Evolutionary conservation across 2,888 invertebrate species (phyloP), one percentile per base, ranked within the genome.

Genomic region (Eurytoma adleriae): DNA sequence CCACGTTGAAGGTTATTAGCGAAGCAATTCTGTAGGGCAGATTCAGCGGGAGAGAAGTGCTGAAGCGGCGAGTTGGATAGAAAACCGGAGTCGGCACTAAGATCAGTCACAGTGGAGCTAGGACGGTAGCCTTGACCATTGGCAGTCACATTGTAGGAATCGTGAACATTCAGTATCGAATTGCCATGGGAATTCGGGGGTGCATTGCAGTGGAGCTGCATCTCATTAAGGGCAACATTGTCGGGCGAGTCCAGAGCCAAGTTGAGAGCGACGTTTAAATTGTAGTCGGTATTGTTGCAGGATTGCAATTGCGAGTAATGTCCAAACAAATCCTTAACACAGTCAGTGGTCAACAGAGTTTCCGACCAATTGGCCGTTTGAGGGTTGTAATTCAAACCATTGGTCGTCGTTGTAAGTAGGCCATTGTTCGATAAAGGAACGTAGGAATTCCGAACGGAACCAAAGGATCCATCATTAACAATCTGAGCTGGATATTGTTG

Each of bases 1-100:
- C 84, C 79, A 16, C 88, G 87, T 40, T 86, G 86, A 71, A 87
- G 85, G 82, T 87, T 87, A 74, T 82, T 87, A 24, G 85, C 81
- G 48, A 87, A 87, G 78, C 86, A 88, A 81, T 88, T 88, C 54
- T 90, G 89, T 52, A 90, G 64, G 24, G 84, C 77, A 16, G 85
- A 86, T 20, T 90, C 90, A n/a, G 85, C 86, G 0, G 90, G 87
- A 24, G 90, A 90, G 67, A 88, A 90, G 78, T 89, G 89, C 76
- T 90, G 90, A 20, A 88, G 82, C 5, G 89, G 86, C 3, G 90
- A 90, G 69, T 89, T 90, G 4, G 88, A 87, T 27, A 88, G 80
- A 77, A 90, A 90, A 52, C 87, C 87, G n/a, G 89, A 87, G 82
- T 91, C 90, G 2, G 82, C 85, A 79, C 85, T 88, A 14, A 89